Evolutionary conservation across 2,113 vertebrate species (phyloP).

Genomic region (Gymnogyps californianus): DNA sequence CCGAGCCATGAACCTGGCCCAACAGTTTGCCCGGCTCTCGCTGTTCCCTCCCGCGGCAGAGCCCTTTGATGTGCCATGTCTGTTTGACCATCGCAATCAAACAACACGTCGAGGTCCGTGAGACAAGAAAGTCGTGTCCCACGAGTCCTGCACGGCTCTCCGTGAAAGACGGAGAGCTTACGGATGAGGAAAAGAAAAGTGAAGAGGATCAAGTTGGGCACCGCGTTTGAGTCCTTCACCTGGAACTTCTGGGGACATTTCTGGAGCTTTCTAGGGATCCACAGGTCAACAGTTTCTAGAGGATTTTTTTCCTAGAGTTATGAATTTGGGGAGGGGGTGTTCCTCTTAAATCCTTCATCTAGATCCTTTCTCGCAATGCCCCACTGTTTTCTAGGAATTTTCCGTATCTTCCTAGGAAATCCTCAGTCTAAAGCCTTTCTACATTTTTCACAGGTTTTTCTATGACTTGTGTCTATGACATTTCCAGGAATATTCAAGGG

Average conservation of each 20-base stretch:
- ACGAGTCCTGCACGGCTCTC: fast-evolving
- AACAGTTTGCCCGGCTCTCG: not conserved
- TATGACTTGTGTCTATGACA: not conserved
- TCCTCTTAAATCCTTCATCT: not conserved
- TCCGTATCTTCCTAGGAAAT: not conserved
- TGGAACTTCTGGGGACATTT: not conserved
- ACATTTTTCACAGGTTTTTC: not conserved
- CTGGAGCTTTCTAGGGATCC: not conserved
- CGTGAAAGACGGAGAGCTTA: not conserved
- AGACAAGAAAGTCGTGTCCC: not conserved
- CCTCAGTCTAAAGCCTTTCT: not conserved
- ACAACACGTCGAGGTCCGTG: not conserved
- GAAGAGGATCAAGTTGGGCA: not conserved
- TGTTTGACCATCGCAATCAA: not conserved
- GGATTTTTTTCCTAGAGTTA: not conserved
- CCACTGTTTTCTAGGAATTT: not conserved
- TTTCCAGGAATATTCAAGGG: not conserved
- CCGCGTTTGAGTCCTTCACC: fast-evolving
- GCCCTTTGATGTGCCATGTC: not conserved
- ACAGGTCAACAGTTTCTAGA: fast-evolving
- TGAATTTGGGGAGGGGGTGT: not conserved
- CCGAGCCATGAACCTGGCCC: not conserved
- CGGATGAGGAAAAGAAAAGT: not conserved
- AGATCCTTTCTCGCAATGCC: not conserved
- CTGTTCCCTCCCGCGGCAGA: not conserved